These are phyloP conservation scores for Romanomermis culicivorax DNA, from an alignment of 2,888 invertebrate genomes.

Conservation along the genomic window DNA sequence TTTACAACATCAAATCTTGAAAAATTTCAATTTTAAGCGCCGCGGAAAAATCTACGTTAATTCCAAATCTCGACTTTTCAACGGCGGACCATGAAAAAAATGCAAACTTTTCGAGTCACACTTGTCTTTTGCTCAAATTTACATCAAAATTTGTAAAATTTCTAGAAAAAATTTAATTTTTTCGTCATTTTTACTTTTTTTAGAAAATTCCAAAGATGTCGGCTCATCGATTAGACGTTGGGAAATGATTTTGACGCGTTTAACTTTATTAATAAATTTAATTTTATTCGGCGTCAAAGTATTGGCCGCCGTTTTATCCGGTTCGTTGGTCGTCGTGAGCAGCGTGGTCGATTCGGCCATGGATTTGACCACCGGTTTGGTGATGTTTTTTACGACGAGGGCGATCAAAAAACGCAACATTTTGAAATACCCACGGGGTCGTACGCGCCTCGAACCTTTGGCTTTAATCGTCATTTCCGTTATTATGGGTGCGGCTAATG, in stretches of 20 bases:
- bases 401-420: slow-evolving; percentile 31
- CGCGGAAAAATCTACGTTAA: too few relatives aligned
- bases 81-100: too few relatives aligned
- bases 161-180: too few relatives aligned
- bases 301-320: slow-evolving; percentile 32
- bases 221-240: slow-evolving; percentile 3
- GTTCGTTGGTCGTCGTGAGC: slow-evolving; percentile 34
- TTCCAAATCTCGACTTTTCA: too few relatives aligned
- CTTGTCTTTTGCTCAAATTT: too few relatives aligned
- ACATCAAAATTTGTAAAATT: too few relatives aligned
- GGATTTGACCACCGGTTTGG: slow-evolving; percentile 32
- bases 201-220: too few relatives aligned
- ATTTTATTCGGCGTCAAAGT: slow-evolving; percentile 30
- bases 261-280: slow-evolving; percentile 22
- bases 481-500: slow-evolving; percentile 34
- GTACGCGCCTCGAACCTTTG: slow-evolving; percentile 33
- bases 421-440: slow-evolving; percentile 33
- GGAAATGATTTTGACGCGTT: slow-evolving; percentile 14
- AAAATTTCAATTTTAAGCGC: too few relatives aligned
- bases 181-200: too few relatives aligned
- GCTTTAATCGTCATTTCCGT: slow-evolving; percentile 32
- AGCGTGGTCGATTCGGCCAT: slow-evolving; percentile 34
- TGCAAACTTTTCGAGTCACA: too few relatives aligned
- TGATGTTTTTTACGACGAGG: slow-evolving; percentile 30
- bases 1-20: too few relatives aligned